Evolutionary conservation across 2,888 invertebrate genomes (phyloP).

Genomic region (Gari tellinella): DNA sequence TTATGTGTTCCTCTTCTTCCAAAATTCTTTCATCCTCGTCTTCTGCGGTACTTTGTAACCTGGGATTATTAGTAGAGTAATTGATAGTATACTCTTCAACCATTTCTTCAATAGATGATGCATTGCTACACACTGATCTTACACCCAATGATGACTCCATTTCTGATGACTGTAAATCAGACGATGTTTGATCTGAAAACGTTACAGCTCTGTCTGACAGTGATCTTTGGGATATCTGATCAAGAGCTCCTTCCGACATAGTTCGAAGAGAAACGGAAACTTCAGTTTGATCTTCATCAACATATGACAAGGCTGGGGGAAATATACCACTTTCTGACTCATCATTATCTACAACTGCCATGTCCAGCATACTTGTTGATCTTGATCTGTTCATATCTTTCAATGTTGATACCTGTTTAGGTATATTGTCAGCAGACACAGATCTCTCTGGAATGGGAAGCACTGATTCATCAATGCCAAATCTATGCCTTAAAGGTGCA

Average conservation of each 20-base stretch:
- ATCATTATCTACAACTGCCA: slow-evolving; percentile 50
- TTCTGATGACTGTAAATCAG: slow-evolving; percentile 29
- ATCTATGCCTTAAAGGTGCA: slow-evolving; percentile 63
- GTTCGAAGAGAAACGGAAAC: slow-evolving; percentile 47
- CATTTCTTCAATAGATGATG: slow-evolving; percentile 36
- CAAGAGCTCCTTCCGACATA: slow-evolving; percentile 48
- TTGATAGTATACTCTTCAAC: slow-evolving; percentile 53
- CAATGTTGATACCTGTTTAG: slow-evolving; percentile 49
- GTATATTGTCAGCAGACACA: slow-evolving; percentile 73
- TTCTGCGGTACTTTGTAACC: slow-evolving; percentile 16
- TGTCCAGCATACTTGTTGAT: slow-evolving; percentile 69
- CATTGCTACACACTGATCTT: slow-evolving; percentile 36
- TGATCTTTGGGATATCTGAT: slow-evolving; percentile 42
- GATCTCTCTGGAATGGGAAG: slow-evolving; percentile 69
- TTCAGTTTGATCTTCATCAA: slow-evolving; percentile 51
- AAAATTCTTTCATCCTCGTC: slow-evolving; percentile 43
- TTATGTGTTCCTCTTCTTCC: slow-evolving; percentile 40
- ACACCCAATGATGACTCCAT: slow-evolving; percentile 42
- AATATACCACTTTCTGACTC: slow-evolving; percentile 73
- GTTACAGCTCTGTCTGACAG: slow-evolving; percentile 45
- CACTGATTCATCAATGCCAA: slow-evolving; percentile 69
- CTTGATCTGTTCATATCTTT: slow-evolving; percentile 66
- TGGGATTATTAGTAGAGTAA: slow-evolving; percentile 20
- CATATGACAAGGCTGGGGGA: slow-evolving; percentile 61
- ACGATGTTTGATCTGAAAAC: slow-evolving; percentile 47